A percentile compares a stretch with the other conserved stretches of the same genome.
phyloP scores from a whole-genome alignment of 2,888 invertebrate species.

The Myopa tessellatipennis region DNA sequence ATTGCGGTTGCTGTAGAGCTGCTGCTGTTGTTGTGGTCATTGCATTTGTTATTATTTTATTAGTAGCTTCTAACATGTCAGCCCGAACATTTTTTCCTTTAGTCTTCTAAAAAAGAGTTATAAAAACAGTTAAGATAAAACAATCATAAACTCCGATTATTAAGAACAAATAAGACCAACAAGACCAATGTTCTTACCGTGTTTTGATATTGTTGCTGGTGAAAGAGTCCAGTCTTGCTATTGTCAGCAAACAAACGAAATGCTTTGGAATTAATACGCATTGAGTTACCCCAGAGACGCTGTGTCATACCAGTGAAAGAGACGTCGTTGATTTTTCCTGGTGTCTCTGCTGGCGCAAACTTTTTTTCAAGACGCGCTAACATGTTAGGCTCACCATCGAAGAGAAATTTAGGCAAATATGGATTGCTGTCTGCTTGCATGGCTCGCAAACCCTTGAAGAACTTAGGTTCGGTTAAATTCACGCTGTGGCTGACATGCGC shows the following conservation, averaged over 20 bases:
- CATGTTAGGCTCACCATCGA: slow-evolving; percentile 48
- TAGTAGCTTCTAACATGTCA: not conserved
- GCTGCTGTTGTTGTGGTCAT: not conserved
- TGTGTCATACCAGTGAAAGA: slow-evolving; percentile 54
- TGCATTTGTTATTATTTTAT: not conserved
- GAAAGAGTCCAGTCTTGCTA: not conserved
- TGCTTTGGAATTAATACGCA: slow-evolving; percentile 49
- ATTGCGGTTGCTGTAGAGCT: not conserved
- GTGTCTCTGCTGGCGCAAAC: slow-evolving; percentile 38
- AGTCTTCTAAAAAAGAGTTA: not conserved
- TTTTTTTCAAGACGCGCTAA: slow-evolving; percentile 51
- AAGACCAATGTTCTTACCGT: not conserved
- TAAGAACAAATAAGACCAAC: too few relatives aligned
- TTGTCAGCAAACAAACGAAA: slow-evolving; percentile 48
- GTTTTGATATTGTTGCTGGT: not conserved
- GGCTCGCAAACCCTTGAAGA: slow-evolving; percentile 51
- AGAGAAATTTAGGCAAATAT: slow-evolving; percentile 52
- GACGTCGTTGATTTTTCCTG: slow-evolving; percentile 29
- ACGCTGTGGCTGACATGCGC: slow-evolving; percentile 40
- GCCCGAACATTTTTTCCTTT: not conserved
- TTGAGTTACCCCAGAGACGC: slow-evolving; percentile 49
- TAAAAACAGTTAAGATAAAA: too few relatives aligned
- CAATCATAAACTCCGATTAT: too few relatives aligned
- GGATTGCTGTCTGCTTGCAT: slow-evolving; percentile 50
- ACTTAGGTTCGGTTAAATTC: slow-evolving; percentile 48